Base-by-base conservation (phyloP, 1,140 invertebrate species). In the Brachionus plicatilis region DNA sequence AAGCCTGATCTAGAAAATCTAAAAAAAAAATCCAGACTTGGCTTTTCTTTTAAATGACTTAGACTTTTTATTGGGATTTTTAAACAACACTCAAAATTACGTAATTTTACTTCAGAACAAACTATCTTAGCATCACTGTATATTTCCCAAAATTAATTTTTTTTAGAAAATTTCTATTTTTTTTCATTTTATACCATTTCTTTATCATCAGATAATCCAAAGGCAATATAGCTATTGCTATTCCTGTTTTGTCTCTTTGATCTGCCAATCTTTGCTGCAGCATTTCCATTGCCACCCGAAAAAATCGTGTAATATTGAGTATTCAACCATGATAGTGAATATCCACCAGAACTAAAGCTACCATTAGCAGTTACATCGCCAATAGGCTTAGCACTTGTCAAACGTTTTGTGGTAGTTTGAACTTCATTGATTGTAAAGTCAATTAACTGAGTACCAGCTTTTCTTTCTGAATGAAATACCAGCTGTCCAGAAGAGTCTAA, bases 181-280 rank as follows among this genome's bases (percentile, higher is more conserved):
- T n/a, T n/a, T n/a, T n/a, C n/a, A n/a, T n/a, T n/a, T n/a, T n/a
- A n/a, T n/a, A 50, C 76, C 76, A 80, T 80, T 9, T 9, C 2
- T 33, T 65, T 56, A 20, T 80, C 76, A 20, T 37, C 14, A 14
- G 76, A 80, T n/a, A 80, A 11, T 53, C 76, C 76, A 65, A 53
- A 80, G 0, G 76, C 76, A n/a, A 80, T n/a, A 12, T 80, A 80
- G n/a, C 45, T 56, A 65, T 65, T 43, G n/a, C 45, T 11, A n/a
- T n/a, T 7, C 11, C 11, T 41, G 5, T 45, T n/a, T 56, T 41
- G 47, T 65, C 76, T 80, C 29, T 56, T 80, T 7, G 11, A 33
- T 24, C 27, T 29, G 20, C 14, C 27, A 9, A 2, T 29, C 29
- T 65, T 80, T 14, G 76, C 3, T 80, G 11, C 6, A 17, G 5